Evolutionary conservation across 2,113 vertebrate species (phyloP).

Genomic region (Prunella fulvescens): DNA sequence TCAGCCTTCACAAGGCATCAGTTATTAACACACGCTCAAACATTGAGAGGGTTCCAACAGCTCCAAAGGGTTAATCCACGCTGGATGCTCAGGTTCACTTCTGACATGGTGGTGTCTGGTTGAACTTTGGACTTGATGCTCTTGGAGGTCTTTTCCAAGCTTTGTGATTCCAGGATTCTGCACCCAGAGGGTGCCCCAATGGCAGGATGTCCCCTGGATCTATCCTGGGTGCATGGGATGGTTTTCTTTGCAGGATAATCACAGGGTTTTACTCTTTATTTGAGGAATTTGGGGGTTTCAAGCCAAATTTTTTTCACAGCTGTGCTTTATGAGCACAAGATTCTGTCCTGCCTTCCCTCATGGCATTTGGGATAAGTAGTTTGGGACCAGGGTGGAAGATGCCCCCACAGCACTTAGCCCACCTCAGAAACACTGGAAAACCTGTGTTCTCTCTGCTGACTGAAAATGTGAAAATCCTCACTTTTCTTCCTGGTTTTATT

Average conservation of each 20-base stretch:
- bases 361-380: background rate
- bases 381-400: background rate
- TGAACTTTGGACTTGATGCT: background rate
- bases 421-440: background rate
- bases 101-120: fast-evolving
- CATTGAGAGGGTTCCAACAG: background rate
- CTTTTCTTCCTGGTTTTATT: fast-evolving
- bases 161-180: background rate
- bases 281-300: fast-evolving
- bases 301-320: background rate
- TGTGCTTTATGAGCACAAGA: background rate
- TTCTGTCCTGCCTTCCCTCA: background rate
- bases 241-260: background rate
- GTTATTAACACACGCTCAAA: fast-evolving
- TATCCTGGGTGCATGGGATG: background rate
- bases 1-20: background rate
- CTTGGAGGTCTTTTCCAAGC: background rate
- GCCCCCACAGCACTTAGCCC: fast-evolving
- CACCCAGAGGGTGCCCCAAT: background rate
- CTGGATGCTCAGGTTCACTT: background rate
- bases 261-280: fast-evolving
- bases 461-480: background rate
- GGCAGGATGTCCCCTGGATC: background rate
- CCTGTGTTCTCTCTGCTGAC: background rate
- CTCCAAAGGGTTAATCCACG: background rate